A percentile compares a stretch with the other conserved stretches of the same genome.
Evolutionary conservation across 2,888 invertebrate species (phyloP).

Genomic region (Electrophaes corylata): DNA sequence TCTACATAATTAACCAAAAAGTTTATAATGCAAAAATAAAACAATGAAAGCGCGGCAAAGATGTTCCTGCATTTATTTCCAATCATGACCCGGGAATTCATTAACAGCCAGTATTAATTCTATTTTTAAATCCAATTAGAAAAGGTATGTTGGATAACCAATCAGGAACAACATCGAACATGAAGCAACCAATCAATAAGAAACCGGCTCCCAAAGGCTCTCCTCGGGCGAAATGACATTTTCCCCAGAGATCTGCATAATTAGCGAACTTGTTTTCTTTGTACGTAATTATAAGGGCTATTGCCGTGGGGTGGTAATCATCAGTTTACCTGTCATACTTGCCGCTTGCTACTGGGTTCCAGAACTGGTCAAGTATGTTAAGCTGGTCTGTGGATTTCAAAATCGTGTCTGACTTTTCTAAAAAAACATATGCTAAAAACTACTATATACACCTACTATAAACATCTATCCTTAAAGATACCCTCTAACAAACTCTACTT

Average conservation of each 20-base stretch:
- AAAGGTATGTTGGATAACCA: constrained; percentile 35
- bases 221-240: constrained; percentile 54
- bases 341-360: constrained; percentile 49
- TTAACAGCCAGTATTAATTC: constrained; percentile 9
- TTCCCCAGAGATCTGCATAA: constrained; percentile 43
- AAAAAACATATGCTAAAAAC: too few species aligned
- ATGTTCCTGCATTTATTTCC: not conserved
- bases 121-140: constrained; percentile 33
- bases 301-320: constrained; percentile 55
- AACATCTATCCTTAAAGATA: too few species aligned
- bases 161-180: constrained; percentile 35
- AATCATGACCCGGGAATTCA: constrained; percentile 6
- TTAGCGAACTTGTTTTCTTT: constrained; percentile 47
- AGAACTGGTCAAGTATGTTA: constrained; percentile 11
- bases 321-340: constrained; percentile 50
- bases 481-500: too few species aligned
- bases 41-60: not conserved
- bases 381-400: not conserved
- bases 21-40: not conserved
- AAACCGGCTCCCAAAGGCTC: constrained; percentile 38
- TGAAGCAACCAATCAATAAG: constrained; percentile 42
- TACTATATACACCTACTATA: too few species aligned
- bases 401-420: not conserved
- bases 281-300: constrained; percentile 52
- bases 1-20: not conserved